Conservation (phyloP, 2,888 invertebrate genomes). For the Macaria notata region DNA sequence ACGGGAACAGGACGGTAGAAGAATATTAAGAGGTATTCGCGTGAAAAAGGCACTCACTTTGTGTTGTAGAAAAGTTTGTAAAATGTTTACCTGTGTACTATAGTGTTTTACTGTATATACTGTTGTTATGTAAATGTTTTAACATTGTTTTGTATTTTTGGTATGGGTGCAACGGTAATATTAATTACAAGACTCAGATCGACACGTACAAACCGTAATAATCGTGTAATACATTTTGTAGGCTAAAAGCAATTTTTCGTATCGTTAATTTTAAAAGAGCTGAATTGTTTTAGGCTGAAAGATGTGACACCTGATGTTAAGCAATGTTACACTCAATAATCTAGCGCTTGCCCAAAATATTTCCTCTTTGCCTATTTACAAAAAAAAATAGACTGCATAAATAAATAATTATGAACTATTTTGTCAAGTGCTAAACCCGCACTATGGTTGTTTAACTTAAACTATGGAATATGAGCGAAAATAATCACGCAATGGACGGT, state of each 20-base stretch:
- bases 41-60: slow-evolving; percentile 1
- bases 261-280: too few species aligned
- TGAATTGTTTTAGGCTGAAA: background rate
- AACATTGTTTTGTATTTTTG: background rate
- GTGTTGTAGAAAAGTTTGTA: background rate
- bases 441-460: too few species aligned
- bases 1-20: slow-evolving; percentile 3
- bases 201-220: background rate
- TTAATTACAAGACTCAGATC: background rate
- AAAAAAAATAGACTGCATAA: too few species aligned
- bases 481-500: too few species aligned
- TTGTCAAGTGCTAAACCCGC: too few species aligned
- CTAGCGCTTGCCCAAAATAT: background rate
- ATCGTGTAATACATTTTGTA: background rate
- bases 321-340: too few species aligned
- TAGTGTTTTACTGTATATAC: background rate
- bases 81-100: background rate
- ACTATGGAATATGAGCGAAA: too few species aligned
- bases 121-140: background rate
- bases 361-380: too few species aligned
- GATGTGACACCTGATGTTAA: too few species aligned
- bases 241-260: too few species aligned
- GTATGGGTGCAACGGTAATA: background rate
- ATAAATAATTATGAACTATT: too few species aligned
- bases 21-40: slow-evolving; percentile 8